Base-by-base conservation (phyloP, 2,113 vertebrate genomes). In the Neodon shergylaensis region DNA sequence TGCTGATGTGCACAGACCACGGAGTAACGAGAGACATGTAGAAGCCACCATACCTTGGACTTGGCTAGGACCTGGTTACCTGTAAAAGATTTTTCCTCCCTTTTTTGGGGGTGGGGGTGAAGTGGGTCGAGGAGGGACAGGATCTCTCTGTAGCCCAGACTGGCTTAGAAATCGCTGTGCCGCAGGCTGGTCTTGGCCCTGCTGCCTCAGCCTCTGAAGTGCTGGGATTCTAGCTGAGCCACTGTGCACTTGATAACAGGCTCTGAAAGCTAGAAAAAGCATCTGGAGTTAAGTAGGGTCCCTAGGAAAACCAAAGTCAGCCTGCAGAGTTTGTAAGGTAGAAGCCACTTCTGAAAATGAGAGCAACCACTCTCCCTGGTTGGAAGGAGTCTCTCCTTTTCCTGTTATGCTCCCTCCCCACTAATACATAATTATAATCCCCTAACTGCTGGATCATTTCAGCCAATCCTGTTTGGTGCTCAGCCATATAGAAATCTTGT, bases 401-500 rank as follows among this genome's bases (percentile, higher is more conserved):
- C 65, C 76, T 14, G 21, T 39, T 82, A 19, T 26, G 33, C 22
- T 26, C n/a, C 31, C 47, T 52, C 36, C 52, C 44, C 36, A 49
- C 26, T 70, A 24, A 36, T 12, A 8, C 31, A 19, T 21, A 31
- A 66, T 47, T 22, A 8, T 36, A 49, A 49, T 36, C 49, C 52
- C 84, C 36, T 86, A 54, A 78, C 84, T 89, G 5, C 54, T 31
- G 58, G 36, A 33, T 83, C 47, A 91, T 81, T 89, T 70, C 66
- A 82, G 42, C 44, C 61, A 90, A 24, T 84, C 36, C 68, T 78
- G 8, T 90, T 79, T 96, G 31, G 76, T 92, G 39, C 39, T n/a
- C 79, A 88, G 28, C 22, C 36, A 92, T 92, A 90, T 74, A 70
- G 74, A 95, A 92, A 73, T 93, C 72, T 94, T 83, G 11, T 14